Evolutionary conservation across 2,888 invertebrate species (phyloP), one percentile per base, ranked within the genome.

Genomic region (Agrochola litura): DNA sequence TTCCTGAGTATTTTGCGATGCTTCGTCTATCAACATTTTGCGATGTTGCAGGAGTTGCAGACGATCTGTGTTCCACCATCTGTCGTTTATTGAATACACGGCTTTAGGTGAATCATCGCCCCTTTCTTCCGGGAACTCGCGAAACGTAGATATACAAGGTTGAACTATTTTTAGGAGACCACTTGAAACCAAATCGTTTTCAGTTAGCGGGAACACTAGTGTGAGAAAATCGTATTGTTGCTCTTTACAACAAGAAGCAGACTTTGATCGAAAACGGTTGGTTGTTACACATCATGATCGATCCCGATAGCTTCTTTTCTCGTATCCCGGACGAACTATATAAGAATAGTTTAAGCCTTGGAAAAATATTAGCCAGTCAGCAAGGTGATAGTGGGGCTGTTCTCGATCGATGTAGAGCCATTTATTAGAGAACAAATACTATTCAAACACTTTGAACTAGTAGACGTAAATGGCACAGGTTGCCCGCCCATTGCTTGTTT

Each of bases 71-170:
- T 65, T 61, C 56, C 58, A 73, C 16, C 22, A 60, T 68, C 41
- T n/a, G 63, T 81, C 78, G 56, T 61, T 0, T 46, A 54, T 63
- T 49, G 61, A 70, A 78, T 58, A 72, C 43, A 52, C 66, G 25
- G 69, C 54, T 66, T 67, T 46, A 78, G 14, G 64, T 85, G 84
- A 84, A 67, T 82, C 84, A 85, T 82, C 70, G 75, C 79, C 66
- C 56, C 79, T 85, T 82, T 85, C 85, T 84, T 84, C 84, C 84
- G 75, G 84, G 82, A 84, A 85, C 75, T 67, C 56, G 85, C 82
- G 61, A 85, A 84, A 71, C 84, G 79, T 79, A 70, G 73, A 70
- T 78, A 70, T 78, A 82, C 85, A 84, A 84, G 84, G 84, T 79
- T 82, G 73, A 76, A 85, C 85, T 84, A 84, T 84, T 84, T 81